Percentiles rank a stretch among this genome's conserved stretches.
phyloP scores from a whole-genome alignment of 2,797 vertebrate genomes.

The Phoebastria nigripes region DNA sequence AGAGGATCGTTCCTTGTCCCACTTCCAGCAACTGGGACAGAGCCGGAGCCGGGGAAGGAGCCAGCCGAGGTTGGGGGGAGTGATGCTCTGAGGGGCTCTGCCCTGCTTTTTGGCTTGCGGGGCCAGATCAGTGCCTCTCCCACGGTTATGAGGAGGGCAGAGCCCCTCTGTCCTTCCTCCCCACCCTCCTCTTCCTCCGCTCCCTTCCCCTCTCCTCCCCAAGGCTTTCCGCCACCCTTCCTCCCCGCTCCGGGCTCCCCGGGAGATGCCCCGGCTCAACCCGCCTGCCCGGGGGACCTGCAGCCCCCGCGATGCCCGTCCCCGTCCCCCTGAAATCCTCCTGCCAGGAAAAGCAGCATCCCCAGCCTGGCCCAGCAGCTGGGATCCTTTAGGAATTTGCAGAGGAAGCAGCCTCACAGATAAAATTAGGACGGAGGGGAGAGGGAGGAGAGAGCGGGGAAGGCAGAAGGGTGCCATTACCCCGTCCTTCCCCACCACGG shows the following conservation, averaged over 20 bases:
- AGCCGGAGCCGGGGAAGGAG: neutral
- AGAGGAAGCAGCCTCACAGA: conserved; percentile 22
- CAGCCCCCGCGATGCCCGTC: neutral
- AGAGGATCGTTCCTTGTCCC: neutral
- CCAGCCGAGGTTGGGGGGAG: neutral
- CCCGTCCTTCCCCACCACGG: neutral
- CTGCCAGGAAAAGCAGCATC: neutral
- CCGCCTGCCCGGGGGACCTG: neutral
- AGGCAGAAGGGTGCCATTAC: neutral
- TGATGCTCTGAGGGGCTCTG: neutral
- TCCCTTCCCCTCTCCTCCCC: neutral
- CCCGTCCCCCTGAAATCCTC: neutral
- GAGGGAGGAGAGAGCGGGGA: neutral
- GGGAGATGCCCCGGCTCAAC: neutral
- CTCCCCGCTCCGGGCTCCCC: neutral
- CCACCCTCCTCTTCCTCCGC: neutral
- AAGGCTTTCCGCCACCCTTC: neutral
- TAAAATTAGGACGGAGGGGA: neutral
- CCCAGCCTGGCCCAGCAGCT: conserved; percentile 9
- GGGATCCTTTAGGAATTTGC: conserved; percentile 51
- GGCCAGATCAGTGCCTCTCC: neutral
- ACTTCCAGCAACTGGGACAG: conserved; percentile 14
- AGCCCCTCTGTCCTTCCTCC: neutral
- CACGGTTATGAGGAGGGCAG: neutral
- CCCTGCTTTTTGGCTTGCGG: neutral